Conservation (phyloP, 2,113 vertebrate genomes). For the Phyllostomus hastatus region DNA sequence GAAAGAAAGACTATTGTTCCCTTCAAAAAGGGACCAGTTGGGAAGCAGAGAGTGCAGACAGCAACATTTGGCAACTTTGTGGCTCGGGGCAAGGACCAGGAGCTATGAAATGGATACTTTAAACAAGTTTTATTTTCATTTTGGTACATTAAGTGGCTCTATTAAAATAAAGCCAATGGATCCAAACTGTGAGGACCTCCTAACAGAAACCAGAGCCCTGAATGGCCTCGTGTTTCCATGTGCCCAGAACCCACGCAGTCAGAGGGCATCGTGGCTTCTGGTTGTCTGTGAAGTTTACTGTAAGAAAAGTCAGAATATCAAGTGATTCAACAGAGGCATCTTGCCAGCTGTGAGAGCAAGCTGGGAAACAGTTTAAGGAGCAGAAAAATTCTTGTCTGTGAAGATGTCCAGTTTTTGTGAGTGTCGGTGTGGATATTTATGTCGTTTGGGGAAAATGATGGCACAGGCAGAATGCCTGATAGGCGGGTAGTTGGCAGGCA, state of each 20-base stretch:
- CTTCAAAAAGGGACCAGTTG: not conserved
- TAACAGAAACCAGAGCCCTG: not conserved
- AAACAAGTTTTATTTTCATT: not conserved
- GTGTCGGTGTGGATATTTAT: slow-evolving; percentile 66
- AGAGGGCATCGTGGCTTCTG: not conserved
- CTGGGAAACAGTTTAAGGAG: slow-evolving; percentile 67
- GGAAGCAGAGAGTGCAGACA: not conserved
- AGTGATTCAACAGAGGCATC: slow-evolving; percentile 19
- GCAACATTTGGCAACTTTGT: not conserved
- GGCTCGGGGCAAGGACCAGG: not conserved
- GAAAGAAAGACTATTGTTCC: not conserved
- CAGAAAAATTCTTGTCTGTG: slow-evolving; percentile 42
- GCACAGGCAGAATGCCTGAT: not conserved
- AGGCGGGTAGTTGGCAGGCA: not conserved
- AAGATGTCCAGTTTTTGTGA: slow-evolving; percentile 53
- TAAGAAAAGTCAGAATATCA: slow-evolving; percentile 21
- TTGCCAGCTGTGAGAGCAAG: slow-evolving; percentile 40
- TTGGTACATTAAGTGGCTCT: not conserved
- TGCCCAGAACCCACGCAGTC: not conserved
- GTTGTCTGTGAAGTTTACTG: not conserved
- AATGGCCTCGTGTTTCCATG: not conserved
- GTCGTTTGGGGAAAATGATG: slow-evolving; percentile 52
- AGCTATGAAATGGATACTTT: not conserved
- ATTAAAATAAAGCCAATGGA: not conserved
- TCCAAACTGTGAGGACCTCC: not conserved